Conservation (phyloP, 1,140 invertebrate species). For the Coptotermes formosanus region DNA sequence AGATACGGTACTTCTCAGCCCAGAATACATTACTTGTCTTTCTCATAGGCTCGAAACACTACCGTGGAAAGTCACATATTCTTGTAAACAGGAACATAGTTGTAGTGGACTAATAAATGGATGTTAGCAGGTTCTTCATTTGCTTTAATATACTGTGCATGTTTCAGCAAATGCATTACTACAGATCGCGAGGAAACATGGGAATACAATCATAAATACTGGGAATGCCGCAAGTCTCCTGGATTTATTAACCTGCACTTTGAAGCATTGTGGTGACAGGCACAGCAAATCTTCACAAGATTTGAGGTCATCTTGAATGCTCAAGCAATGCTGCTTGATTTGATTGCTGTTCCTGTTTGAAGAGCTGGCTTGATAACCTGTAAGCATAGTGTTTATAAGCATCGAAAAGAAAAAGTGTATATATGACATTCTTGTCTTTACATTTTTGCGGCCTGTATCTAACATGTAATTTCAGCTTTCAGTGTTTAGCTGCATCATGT, state of each 20-base stretch:
- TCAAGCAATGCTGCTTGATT: neutral
- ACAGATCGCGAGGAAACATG: constrained; percentile 54
- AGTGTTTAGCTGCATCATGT: no score
- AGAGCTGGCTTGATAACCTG: neutral
- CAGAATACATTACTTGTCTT: no score
- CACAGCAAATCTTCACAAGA: neutral
- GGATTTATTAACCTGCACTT: constrained; percentile 58
- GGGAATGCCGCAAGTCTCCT: constrained; percentile 55
- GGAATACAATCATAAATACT: constrained; percentile 62
- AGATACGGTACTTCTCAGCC: no score
- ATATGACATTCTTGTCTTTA: no score
- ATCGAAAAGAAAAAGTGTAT: neutral
- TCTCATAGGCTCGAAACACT: no score
- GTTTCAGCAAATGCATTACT: constrained; percentile 37
- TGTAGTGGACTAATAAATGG: no score
- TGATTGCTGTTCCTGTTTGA: neutral
- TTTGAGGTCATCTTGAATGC: neutral
- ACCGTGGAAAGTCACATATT: no score
- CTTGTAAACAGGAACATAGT: no score
- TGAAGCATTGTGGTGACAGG: constrained; percentile 54
- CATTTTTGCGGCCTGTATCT: no score
- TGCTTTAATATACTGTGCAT: neutral
- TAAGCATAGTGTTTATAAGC: neutral
- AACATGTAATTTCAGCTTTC: no score
- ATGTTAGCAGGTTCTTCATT: no score